These are phyloP conservation scores for Notiomystis cincta DNA, from an alignment of 2,113 vertebrate genomes.

Conservation along the genomic window DNA sequence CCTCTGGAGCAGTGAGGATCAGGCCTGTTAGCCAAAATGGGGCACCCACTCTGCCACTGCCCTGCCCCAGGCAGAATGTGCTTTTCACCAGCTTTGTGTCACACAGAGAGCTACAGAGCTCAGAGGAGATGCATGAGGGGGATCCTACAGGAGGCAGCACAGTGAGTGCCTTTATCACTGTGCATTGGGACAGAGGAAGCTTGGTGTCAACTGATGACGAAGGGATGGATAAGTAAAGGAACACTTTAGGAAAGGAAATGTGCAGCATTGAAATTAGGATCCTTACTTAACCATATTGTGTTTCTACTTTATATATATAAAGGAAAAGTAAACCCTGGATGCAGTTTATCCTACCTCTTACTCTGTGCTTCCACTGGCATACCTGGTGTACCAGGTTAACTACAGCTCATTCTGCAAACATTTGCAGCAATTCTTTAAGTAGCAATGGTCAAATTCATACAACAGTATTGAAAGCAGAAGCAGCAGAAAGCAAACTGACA, in stretches of 20 bases:
- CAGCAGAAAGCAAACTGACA: not conserved
- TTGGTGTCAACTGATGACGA: rapidly evolving
- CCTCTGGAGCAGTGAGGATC: rapidly evolving
- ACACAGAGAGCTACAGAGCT: not conserved
- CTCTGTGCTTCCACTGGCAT: not conserved
- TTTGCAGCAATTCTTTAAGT: not conserved
- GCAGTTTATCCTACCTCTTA: not conserved
- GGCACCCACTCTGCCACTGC: rapidly evolving
- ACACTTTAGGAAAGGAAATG: not conserved
- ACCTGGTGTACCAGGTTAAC: not conserved
- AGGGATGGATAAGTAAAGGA: not conserved
- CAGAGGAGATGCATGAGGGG: rapidly evolving
- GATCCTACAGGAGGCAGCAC: not conserved
- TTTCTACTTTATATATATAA: not conserved
- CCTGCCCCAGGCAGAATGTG: not conserved
- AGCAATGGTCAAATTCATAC: not conserved
- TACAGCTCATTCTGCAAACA: not conserved
- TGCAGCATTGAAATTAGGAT: not conserved
- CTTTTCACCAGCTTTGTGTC: not conserved
- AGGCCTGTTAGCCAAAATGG: not conserved
- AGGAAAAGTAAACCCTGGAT: not conserved
- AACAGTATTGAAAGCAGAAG: not conserved
- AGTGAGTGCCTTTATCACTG: not conserved
- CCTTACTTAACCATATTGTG: not conserved
- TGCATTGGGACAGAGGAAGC: not conserved